phyloP scores from a whole-genome alignment of 2,797 vertebrate genomes.

The Chlorospingus semifuscus region DNA sequence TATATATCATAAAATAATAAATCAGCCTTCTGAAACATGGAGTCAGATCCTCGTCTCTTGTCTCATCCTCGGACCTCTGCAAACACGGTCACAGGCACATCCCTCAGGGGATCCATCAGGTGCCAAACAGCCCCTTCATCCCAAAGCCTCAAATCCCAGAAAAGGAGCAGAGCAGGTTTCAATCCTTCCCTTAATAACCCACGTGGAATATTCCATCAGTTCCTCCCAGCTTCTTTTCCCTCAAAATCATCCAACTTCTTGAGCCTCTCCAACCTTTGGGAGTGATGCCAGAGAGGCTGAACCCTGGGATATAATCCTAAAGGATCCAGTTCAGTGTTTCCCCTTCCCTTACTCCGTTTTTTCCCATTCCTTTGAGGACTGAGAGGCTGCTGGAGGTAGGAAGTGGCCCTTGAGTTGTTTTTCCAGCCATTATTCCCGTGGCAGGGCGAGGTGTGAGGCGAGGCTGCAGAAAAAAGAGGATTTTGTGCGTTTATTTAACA shows the following conservation, averaged over 20 bases:
- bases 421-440: conserved; percentile 13
- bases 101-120: not conserved
- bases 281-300: not conserved
- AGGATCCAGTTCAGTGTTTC: not conserved
- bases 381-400: not conserved
- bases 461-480: conserved; percentile 23
- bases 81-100: too few species aligned
- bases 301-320: not conserved
- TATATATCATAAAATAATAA: too few species aligned
- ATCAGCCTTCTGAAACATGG: too few species aligned
- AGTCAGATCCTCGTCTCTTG: too few species aligned
- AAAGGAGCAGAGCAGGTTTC: not conserved
- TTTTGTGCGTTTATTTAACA: conserved; percentile 3
- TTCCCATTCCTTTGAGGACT: not conserved
- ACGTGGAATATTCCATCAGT: not conserved
- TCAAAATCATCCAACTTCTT: not conserved
- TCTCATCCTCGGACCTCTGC: too few species aligned
- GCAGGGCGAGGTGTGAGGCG: not conserved
- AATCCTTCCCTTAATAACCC: not conserved
- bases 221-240: not conserved
- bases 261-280: not conserved
- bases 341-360: not conserved
- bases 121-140: fast-evolving
- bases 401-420: not conserved
- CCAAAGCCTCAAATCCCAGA: not conserved